Base-by-base conservation (phyloP, 2,113 vertebrate species). In the Thinocorus orbignyianus region DNA sequence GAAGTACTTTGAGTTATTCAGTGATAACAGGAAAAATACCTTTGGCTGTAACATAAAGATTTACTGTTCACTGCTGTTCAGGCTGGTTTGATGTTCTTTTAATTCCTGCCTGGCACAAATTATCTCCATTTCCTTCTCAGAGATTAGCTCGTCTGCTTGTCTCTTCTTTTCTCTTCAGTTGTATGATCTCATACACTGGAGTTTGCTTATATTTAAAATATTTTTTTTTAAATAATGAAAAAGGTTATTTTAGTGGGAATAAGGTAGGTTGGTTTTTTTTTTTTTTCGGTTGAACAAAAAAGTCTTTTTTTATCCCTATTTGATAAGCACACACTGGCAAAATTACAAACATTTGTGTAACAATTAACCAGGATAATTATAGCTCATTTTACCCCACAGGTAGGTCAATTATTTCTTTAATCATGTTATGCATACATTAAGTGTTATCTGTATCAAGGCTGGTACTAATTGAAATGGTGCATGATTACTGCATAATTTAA, bases 391-490 rank as follows among this genome's bases (percentile, higher is more conserved):
- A 77, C n/a, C 90, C 49, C 51, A 80, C 64, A 92, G 71, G 51
- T 65, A 84, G 14, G 22, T 78, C 60, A 95, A 93, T 91, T 92
- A 85, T 84, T 91, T 88, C 48, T 96, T 95, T 96, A 86, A 93
- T 96, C 79, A 96, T 84, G 55, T 87, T 90, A 84, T 80, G 82
- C 71, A 97, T 91, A 42, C 71, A 89, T 86, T 90, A 92, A 68
- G 35, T 61, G 17, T 55, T 92, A 80, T 55, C 82, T 73, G 28
- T 60, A 83, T 19, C 61, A 70, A 94, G 62, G 51, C 31, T 93
- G 66, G 13, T 54, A 41, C 60, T 94, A 95, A 91, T 64, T 93
- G 42, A 83, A 97, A 88, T 30, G 16, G 88, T 77, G 35, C 26
- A 61, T 86, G 58, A 88, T 94, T 83, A 81, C 51, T 25, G 33